Evolutionary conservation across 2,797 vertebrate species (phyloP).

Genomic region (Lepidocolaptes lacrymiger): DNA sequence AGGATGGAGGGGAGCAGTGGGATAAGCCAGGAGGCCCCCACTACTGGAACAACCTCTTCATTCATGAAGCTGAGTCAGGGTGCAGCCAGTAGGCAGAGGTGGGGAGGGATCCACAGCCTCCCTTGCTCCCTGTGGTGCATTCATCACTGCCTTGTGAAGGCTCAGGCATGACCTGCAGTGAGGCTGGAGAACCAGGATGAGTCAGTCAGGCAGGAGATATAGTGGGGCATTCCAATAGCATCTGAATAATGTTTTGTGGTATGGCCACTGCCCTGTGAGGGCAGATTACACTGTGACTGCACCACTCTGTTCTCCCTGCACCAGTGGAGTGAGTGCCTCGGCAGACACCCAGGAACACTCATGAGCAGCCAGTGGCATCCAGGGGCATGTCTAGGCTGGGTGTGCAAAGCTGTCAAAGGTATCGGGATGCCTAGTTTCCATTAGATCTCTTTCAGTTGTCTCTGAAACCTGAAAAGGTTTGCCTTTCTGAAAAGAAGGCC

Average conservation of each 20-base stretch:
- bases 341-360: background rate
- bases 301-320: fast-evolving
- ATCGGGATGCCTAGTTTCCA: background rate
- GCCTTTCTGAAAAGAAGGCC: background rate
- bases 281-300: fast-evolving
- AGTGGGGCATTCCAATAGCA: fast-evolving
- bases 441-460: background rate
- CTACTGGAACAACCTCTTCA: background rate
- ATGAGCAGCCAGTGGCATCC: background rate
- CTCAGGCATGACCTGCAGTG: fast-evolving
- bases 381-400: background rate
- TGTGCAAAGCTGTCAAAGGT: background rate
- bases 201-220: fast-evolving
- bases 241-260: background rate
- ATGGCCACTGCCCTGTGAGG: fast-evolving
- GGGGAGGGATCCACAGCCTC: background rate
- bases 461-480: background rate
- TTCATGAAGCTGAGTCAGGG: fast-evolving
- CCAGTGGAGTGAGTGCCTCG: fast-evolving
- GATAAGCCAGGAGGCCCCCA: background rate
- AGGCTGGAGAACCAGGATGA: background rate
- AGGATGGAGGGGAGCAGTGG: background rate
- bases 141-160: background rate
- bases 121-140: fast-evolving
- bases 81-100: background rate